Conservation (phyloP, 1,140 invertebrate species). For the Solenopsis invicta region DNA sequence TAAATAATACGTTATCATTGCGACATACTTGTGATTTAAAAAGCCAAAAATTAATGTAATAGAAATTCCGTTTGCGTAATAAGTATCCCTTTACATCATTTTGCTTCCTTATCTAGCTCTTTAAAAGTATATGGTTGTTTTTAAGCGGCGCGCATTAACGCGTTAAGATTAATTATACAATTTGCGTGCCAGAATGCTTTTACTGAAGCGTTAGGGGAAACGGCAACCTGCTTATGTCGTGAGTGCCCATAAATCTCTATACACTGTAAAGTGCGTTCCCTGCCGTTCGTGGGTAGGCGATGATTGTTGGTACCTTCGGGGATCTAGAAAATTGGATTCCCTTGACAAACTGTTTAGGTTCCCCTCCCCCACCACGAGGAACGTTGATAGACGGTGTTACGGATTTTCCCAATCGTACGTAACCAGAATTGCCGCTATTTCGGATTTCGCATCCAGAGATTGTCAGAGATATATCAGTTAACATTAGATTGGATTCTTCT, state of each 20-base stretch:
- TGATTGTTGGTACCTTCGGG: constrained; percentile 53
- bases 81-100: background rate
- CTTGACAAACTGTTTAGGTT: constrained; percentile 63
- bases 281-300: constrained; percentile 33
- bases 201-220: background rate
- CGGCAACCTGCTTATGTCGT: constrained; percentile 21
- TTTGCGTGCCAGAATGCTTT: constrained; percentile 14
- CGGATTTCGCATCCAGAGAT: constrained; percentile 37
- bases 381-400: constrained; percentile 55
- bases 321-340: constrained; percentile 62
- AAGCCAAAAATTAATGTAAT: background rate
- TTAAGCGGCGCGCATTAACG: background rate
- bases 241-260: constrained; percentile 56
- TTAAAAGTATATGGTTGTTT: constrained; percentile 18
- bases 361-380: background rate
- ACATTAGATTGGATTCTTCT: background rate
- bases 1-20: background rate
- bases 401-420: constrained; percentile 43
- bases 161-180: constrained; percentile 50
- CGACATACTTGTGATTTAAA: background rate
- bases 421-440: constrained; percentile 13
- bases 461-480: constrained; percentile 23
- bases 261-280: constrained; percentile 47
- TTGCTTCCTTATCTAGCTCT: background rate
- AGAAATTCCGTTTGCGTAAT: background rate